phyloP scores from a whole-genome alignment of 2,888 invertebrate species.

The Cynaeus angustus region DNA sequence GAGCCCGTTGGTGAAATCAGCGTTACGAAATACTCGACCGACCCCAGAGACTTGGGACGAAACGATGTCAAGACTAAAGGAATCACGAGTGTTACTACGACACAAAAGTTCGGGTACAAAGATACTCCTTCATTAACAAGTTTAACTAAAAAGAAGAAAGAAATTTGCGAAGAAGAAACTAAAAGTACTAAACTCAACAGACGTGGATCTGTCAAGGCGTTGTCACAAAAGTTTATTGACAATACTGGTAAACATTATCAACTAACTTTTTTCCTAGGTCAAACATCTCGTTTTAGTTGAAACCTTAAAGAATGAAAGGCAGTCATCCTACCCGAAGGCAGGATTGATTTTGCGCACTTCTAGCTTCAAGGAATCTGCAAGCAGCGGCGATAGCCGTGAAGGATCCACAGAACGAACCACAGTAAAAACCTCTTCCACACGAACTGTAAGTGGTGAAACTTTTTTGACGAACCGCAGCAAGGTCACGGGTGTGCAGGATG shows the following conservation, averaged over 20 bases:
- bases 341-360: constrained; percentile 82
- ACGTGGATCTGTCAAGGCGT: constrained; percentile 84
- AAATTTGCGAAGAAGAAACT: constrained; percentile 35
- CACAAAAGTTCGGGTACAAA: constrained; percentile 69
- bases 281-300: constrained; percentile 70
- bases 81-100: constrained; percentile 68
- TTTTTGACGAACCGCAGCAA: constrained; percentile 83
- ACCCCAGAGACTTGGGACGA: constrained; percentile 74
- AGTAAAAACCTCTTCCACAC: constrained; percentile 51
- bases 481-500: constrained; percentile 84
- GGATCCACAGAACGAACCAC: constrained; percentile 62
- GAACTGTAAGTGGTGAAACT: constrained; percentile 71
- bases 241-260: constrained; percentile 74
- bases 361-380: constrained; percentile 74
- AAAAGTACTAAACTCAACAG: constrained; percentile 72
- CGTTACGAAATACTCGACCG: constrained; percentile 81
- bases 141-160: constrained; percentile 54
- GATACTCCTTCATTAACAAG: constrained; percentile 65
- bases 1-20: constrained; percentile 81
- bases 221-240: constrained; percentile 86
- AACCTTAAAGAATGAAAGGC: constrained; percentile 72
- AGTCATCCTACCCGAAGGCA: constrained; percentile 81
- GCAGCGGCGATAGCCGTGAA: constrained; percentile 60
- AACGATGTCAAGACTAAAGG: constrained; percentile 60
- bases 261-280: no score